Base-by-base conservation (phyloP, 2,113 vertebrate genomes). In the Bambusicola thoracicus region DNA sequence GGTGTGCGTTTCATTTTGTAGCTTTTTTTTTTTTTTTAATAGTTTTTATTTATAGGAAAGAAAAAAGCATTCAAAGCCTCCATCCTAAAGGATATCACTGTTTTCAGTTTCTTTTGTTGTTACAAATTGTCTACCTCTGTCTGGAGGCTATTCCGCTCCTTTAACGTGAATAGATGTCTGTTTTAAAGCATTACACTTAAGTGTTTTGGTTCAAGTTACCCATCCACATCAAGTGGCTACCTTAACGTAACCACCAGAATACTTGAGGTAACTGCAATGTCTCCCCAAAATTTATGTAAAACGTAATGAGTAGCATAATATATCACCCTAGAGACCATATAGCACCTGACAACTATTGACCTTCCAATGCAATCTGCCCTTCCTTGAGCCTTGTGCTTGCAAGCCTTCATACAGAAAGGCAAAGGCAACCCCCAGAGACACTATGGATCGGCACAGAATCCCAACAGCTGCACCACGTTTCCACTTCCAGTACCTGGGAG, bases 261-360 rank as follows among this genome's bases (percentile, higher is more conserved):
- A 51, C 3, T 61, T 13, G 41, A 22, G 8, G 5, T 20, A 87
- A 84, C 21, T 10, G 11, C 4, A 30, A 76, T 38, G 16, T 69
- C n/a, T 19, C 79, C 73, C 29, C 38, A 17, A 44, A 59, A 32
- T 17, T 78, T 17, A 21, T 24, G 16, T 44, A 44, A 44, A 44
- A 44, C 17, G 43, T 44, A 44, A 44, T 17, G 43, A 44, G 43
- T 44, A 44, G 43, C 43, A 44, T 44, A 44, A 44, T 6, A 7
- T 44, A 40, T 27, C 41, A 36, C 11, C 11, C 77, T 32, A 58
- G n/a, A 62, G 8, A 69, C 5, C 2, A 1, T 2, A 49, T 0
- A 72, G 56, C 36, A 48, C 34, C 36, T 73, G 41, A 83, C 41
- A 84, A 22, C 38, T 58, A 36, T 27, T 11, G 15, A 38, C 34